Percentiles rank a stretch among this genome's conserved stretches.
Evolutionary conservation across 2,888 invertebrate genomes (phyloP).

Genomic region (Drosophila buzzatii): DNA sequence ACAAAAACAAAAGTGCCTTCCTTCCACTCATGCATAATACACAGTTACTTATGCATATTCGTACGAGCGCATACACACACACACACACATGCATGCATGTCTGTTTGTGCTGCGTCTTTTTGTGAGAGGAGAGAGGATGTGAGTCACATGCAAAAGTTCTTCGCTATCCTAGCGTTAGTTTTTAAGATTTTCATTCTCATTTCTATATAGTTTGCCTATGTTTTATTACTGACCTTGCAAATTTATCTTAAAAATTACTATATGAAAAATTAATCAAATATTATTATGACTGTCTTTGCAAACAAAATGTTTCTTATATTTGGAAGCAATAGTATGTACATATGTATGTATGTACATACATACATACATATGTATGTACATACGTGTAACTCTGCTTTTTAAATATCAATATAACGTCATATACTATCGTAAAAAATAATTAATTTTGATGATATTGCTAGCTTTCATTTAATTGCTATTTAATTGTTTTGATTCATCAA

Average conservation of each 20-base stretch:
- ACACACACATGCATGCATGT: not conserved
- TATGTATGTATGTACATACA: too few relatives aligned
- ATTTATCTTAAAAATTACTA: not conserved
- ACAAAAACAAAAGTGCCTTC: not conserved
- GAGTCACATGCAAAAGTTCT: not conserved
- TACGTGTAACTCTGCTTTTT: too few relatives aligned
- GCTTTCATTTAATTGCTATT: not conserved
- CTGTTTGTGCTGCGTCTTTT: not conserved
- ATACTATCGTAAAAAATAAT: not conserved
- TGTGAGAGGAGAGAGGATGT: not conserved
- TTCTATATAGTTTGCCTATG: not conserved
- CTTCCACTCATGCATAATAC: not conserved
- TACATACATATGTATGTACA: too few relatives aligned
- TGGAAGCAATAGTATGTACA: not conserved
- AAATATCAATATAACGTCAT: not conserved
- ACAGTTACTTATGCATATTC: not conserved
- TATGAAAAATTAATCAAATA: not conserved
- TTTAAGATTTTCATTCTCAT: not conserved
- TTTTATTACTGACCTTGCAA: not conserved
- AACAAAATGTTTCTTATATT: not conserved
- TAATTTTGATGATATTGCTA: not conserved
- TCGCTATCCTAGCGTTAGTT: not conserved
- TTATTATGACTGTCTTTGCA: too few relatives aligned
- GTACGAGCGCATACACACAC: not conserved
- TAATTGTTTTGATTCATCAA: constrained; percentile 3